Evolutionary conservation across 2,888 invertebrate species (phyloP).

Genomic region (Xanthorhoe designata): DNA sequence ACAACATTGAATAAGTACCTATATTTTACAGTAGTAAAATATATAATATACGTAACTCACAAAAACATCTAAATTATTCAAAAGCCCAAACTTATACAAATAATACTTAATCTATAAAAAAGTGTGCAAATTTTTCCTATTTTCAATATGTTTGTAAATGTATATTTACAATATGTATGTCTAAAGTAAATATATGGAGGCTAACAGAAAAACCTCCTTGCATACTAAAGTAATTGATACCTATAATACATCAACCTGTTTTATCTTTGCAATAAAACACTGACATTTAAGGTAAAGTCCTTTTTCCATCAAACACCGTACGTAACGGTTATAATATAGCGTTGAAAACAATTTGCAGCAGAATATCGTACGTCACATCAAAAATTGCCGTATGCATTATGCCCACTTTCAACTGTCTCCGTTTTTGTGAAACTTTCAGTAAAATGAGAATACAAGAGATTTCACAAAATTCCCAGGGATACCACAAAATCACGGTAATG

Average conservation of each 20-base stretch:
- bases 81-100: too few species aligned
- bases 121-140: too few species aligned
- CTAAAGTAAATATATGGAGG: background rate
- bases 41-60: too few species aligned
- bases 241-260: constrained; percentile 19
- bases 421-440: background rate
- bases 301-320: background rate
- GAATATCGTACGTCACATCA: background rate
- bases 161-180: too few species aligned
- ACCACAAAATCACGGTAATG: too few species aligned
- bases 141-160: too few species aligned
- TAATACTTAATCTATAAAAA: too few species aligned
- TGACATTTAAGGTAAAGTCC: constrained; percentile 7
- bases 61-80: too few species aligned
- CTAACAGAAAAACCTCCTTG: constrained; percentile 8
- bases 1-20: too few species aligned
- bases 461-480: too few species aligned
- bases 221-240: constrained; percentile 17
- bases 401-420: background rate
- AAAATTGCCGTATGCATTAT: too few species aligned
- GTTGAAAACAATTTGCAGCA: background rate
- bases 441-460: background rate
- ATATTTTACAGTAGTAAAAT: too few species aligned
- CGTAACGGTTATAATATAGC: background rate
- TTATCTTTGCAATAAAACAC: constrained; percentile 27